Percentiles rank a stretch among this genome's conserved stretches.
Evolutionary conservation across 2,888 invertebrate species (phyloP).

Genomic region (Helicoverpa assulta): DNA sequence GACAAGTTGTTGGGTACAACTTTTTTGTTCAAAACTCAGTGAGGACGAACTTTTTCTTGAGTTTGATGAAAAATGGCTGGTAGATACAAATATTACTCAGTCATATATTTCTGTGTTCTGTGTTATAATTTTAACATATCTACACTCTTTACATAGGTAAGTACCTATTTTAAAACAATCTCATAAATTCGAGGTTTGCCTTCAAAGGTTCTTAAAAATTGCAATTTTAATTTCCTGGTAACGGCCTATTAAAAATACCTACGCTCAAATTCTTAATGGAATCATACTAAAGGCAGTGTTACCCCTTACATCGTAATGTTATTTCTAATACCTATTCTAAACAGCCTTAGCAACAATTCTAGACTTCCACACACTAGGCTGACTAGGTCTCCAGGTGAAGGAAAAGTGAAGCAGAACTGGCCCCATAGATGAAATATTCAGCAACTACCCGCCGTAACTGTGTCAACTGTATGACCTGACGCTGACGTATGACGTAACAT

Average conservation of each 20-base stretch:
- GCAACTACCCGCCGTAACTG: constrained; percentile 32
- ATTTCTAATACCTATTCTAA: background rate
- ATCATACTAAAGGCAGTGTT: too few species aligned
- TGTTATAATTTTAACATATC: too few species aligned
- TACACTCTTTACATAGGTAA: too few species aligned
- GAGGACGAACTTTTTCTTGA: constrained; percentile 15
- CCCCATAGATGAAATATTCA: constrained; percentile 59
- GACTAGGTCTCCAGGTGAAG: constrained; percentile 28
- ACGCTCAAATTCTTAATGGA: too few species aligned
- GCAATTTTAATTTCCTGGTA: too few species aligned
- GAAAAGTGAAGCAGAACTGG: constrained; percentile 27
- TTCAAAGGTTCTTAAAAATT: too few species aligned
- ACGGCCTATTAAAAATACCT: too few species aligned
- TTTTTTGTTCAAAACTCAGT: constrained; percentile 28
- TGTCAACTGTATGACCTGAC: constrained; percentile 43
- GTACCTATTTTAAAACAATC: too few species aligned
- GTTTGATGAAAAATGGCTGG: background rate
- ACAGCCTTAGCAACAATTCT: constrained; percentile 20
- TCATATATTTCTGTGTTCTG: too few species aligned
- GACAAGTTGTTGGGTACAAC: constrained; percentile 36
- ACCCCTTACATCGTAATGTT: too few species aligned
- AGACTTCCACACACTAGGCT: constrained; percentile 8
- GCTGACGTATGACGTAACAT: constrained; percentile 26
- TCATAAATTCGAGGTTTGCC: too few species aligned
- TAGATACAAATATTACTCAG: background rate